These are phyloP conservation scores for Drosophila mimica DNA, from an alignment of 2,888 invertebrate genomes.

Conservation along the genomic window DNA sequence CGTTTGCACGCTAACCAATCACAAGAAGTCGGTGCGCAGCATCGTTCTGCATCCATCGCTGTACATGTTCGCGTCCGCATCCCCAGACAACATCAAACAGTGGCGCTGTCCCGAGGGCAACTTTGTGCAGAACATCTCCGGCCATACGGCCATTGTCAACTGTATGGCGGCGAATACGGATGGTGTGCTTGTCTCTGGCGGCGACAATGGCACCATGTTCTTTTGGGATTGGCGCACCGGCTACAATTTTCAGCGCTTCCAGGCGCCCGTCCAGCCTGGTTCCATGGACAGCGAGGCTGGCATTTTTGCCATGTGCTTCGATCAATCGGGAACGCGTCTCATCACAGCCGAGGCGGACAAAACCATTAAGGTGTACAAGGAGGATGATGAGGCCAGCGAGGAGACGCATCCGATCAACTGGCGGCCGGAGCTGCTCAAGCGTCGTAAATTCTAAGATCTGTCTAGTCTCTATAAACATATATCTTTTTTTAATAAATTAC, in stretches of 20 bases:
- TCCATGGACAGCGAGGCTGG: conserved; percentile 99
- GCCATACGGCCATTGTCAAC: conserved; percentile 99
- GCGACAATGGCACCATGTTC: conserved; percentile 98
- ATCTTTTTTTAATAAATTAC: conserved; percentile 12
- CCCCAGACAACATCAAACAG: conserved; percentile 99
- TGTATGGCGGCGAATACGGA: conserved; percentile 97
- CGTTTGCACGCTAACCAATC: conserved; percentile 97
- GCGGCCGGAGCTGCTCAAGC: conserved; percentile 97
- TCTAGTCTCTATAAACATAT: conserved; percentile 10
- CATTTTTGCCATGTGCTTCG: conserved; percentile 97
- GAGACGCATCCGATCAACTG: conserved; percentile 98
- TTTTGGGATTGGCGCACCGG: conserved; percentile 99
- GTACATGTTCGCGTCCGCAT: conserved; percentile 98
- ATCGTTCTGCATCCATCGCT: conserved; percentile 91
- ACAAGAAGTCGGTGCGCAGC: conserved; percentile 97
- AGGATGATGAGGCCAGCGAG: conserved; percentile 97
- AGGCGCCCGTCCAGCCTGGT: conserved; percentile 98
- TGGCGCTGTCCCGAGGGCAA: conserved; percentile 99
- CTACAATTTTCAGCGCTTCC: conserved; percentile 97
- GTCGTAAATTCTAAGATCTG: conserved; percentile 91
- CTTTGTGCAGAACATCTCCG: conserved; percentile 98
- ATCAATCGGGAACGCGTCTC: conserved; percentile 96
- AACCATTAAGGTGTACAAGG: conserved; percentile 99
- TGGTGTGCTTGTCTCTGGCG: conserved; percentile 98
- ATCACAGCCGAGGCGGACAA: conserved; percentile 99